A percentile compares a stretch with the other conserved stretches of the same genome.
Conservation (phyloP, 2,113 vertebrate species). For the Malurus cyaneus region DNA sequence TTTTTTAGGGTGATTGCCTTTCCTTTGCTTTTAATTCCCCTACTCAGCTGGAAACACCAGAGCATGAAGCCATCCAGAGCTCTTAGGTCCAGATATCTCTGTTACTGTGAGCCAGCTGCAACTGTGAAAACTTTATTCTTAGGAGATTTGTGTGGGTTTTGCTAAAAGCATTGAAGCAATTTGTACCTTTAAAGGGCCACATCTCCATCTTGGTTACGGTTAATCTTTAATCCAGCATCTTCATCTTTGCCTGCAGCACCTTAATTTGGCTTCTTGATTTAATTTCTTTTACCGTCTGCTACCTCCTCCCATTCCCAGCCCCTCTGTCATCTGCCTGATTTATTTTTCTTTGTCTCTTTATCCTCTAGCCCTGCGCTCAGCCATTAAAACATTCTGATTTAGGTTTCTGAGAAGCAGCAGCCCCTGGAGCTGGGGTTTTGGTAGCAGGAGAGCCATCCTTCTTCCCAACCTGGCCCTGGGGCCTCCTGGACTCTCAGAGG, state of each 20-base stretch:
- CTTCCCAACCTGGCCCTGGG: constrained; percentile 3
- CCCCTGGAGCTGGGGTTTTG: constrained; percentile 28
- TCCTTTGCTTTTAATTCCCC: not conserved
- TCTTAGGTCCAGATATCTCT: not conserved
- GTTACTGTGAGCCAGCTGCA: not conserved
- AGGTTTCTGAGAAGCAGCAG: constrained; percentile 43
- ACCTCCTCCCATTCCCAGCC: constrained; percentile 48
- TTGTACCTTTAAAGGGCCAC: constrained; percentile 27
- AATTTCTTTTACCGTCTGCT: constrained; percentile 64
- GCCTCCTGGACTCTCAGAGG: not conserved
- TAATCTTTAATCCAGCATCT: constrained; percentile 65
- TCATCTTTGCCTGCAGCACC: constrained; percentile 60
- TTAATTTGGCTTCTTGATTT: constrained; percentile 63
- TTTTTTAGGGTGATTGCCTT: not conserved
- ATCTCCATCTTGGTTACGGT: constrained; percentile 10
- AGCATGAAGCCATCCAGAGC: not conserved
- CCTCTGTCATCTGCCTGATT: constrained; percentile 60
- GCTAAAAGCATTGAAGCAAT: not conserved
- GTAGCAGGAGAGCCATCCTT: not conserved
- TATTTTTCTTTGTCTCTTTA: constrained; percentile 59
- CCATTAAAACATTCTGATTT: constrained; percentile 53
- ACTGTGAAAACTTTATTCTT: not conserved
- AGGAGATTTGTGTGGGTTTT: not conserved
- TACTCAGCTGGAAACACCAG: not conserved
- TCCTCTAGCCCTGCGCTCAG: not conserved